Base-by-base conservation (phyloP, 2,888 invertebrate genomes). In the Chromoteleia sp. region DNA sequence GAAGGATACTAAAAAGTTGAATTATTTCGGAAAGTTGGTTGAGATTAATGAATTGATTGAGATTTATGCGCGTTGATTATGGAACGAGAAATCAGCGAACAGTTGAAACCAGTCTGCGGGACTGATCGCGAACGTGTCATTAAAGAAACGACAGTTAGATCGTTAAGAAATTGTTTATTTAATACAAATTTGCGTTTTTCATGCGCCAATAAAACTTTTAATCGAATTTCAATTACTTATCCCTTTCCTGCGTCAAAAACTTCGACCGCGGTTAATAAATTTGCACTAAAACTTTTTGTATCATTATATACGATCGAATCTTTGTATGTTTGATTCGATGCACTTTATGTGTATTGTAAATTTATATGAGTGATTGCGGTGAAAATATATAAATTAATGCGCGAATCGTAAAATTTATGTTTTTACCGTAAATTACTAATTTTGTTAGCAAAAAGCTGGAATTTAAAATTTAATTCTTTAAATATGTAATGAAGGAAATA, bases 31-130 rank as follows among this genome's bases (percentile, higher is more conserved):
- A 71, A 73, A 79, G 79, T 67, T 58, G 58, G 39, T 8, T 3
- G 67, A 71, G 73, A 73, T 73, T 73, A 67, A 73, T 79, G 59
- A 73, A 79, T 73, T 79, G 79, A 67, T 73, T 73, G 52, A 67
- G 61, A 79, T 79, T 79, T 79, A 73, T 79, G 58, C 29, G 41
- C 58, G 50, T 58, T 78, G 67, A 73, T 59, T 73, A 45, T 54
- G 56, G 56, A 70, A 65, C 65, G 25, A 52, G 48, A 77, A 70
- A 68, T 76, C 61, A 19, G 30, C 30, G 33, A 45, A 52, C 15
- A 54, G 10, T 15, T 17, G 50, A 41, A 48, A 48, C 50, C n/a
- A 14, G 59, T 70, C 45, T 58, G 58, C 39, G 39, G 12, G 39
- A 45, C 45, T 58, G 58, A 48, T 61, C 45, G 71, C 43, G 29